phyloP scores from a whole-genome alignment of 2,113 vertebrate species.

The Otocyon megalotis region DNA sequence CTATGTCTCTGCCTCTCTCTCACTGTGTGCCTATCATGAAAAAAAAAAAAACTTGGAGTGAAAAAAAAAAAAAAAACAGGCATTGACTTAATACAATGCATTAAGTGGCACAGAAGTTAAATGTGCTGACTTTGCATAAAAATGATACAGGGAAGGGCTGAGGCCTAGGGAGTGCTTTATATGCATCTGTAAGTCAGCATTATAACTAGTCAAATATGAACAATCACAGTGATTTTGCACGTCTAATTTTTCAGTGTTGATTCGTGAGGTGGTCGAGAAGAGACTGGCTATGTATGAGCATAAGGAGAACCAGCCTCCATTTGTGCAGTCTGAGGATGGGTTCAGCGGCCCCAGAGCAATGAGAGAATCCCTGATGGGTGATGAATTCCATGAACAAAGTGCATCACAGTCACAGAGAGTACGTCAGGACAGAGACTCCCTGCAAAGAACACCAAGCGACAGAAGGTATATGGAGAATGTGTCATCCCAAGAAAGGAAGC shows the following conservation, averaged over 20 bases:
- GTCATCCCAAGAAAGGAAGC: neutral
- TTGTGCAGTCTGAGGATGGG: rapidly evolving
- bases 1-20: no score
- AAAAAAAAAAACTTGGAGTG: no score
- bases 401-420: neutral
- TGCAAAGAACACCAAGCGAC: rapidly evolving
- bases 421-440: neutral
- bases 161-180: neutral
- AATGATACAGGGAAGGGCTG: neutral
- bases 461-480: rapidly evolving
- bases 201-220: neutral
- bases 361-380: rapidly evolving
- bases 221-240: neutral
- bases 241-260: constrained; percentile 87
- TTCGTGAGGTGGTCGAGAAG: constrained; percentile 87
- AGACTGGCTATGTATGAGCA: constrained; percentile 78
- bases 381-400: neutral
- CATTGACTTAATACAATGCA: neutral
- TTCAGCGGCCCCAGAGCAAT: rapidly evolving
- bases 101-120: neutral
- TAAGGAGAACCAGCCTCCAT: rapidly evolving
- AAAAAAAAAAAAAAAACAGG: no score
- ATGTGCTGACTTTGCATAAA: neutral
- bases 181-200: neutral
- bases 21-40: no score